These are phyloP conservation scores for Lithosia quadra DNA, from an alignment of 2,888 invertebrate genomes.

Conservation along the genomic window DNA sequence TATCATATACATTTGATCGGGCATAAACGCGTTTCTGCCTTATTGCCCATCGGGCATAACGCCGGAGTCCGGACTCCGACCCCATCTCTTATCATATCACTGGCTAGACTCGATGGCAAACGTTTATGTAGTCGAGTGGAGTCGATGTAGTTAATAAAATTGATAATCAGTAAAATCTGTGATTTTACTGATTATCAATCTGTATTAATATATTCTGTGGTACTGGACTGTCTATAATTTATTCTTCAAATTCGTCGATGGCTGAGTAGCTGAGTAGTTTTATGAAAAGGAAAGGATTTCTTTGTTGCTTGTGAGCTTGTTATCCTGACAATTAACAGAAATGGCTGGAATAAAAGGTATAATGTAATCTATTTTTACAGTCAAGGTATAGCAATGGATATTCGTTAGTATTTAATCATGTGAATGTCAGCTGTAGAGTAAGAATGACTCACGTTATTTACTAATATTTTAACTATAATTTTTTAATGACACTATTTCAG, in stretches of 20 bases:
- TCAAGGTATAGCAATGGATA: neutral
- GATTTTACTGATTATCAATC: no score
- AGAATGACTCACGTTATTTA: conserved; percentile 80
- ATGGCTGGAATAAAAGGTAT: conserved; percentile 86
- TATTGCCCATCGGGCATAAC: no score
- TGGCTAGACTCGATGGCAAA: no score
- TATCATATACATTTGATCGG: no score
- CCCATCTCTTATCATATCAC: no score
- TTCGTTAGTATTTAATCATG: conserved; percentile 4
- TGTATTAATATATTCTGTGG: neutral
- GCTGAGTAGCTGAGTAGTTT: conserved; percentile 33
- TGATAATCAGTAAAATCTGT: no score
- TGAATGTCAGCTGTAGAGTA: conserved; percentile 50
- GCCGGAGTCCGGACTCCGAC: no score
- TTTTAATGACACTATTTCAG: conserved; percentile 13
- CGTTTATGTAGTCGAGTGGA: no score
- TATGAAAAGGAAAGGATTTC: conserved; percentile 16
- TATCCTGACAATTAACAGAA: conserved; percentile 36
- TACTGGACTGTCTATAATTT: neutral
- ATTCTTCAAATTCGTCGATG: conserved; percentile 18
- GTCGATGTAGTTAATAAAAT: no score
- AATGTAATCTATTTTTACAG: conserved; percentile 4
- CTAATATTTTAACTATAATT: conserved; percentile 58
- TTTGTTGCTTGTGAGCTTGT: conserved; percentile 28
- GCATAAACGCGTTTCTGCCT: no score